Base-by-base conservation (phyloP, 2,888 invertebrate genomes). In the Archips crataeganus region DNA sequence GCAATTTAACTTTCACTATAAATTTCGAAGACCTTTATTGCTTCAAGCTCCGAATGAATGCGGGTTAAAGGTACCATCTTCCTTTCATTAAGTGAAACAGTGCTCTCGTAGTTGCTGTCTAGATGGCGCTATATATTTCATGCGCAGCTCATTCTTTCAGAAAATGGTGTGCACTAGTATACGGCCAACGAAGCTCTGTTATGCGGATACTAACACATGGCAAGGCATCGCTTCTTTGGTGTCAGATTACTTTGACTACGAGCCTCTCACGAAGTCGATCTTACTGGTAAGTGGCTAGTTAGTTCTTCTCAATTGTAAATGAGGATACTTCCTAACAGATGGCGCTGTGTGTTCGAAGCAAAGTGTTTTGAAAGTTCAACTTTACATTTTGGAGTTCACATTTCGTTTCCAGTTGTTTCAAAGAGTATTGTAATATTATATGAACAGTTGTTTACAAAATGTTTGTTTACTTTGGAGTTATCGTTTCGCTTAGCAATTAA, bases 81-180 rank as follows among this genome's bases (percentile, higher is more conserved):
- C n/a, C 49, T 49, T 49, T n/a, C n/a, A n/a, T 49, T 5, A n/a
- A 4, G n/a, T 49, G n/a, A 49, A n/a, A 6, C 49, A n/a, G n/a
- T 13, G 49, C 5, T 49, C 5, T n/a, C n/a, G n/a, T 49, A n/a
- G 9, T 15, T 15, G 13, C 23, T 23, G 23, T 10, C 11, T 54
- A 57, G 57, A 57, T 57, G 57, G 57, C 57, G 57, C 32, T 57
- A 32, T 32, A 6, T 54, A 6, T 54, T 32, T 54, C 6, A 23
- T 6, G 6, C 9, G 32, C 11, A 32, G 13, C 6, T 34, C 36
- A 34, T 71, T 64, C 71, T 80, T 90, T 87, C 87, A 98, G 98
- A 98, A 98, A 96, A 97, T 98, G 95, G 98, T 98, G 57, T 98
- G 97, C 79, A 97, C 97, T 6, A 96, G 97, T 2, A 96, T 98